A percentile compares a stretch with the other conserved stretches of the same genome.
Conservation (phyloP, 2,113 vertebrate species). For the Scartelaos histophorus region DNA sequence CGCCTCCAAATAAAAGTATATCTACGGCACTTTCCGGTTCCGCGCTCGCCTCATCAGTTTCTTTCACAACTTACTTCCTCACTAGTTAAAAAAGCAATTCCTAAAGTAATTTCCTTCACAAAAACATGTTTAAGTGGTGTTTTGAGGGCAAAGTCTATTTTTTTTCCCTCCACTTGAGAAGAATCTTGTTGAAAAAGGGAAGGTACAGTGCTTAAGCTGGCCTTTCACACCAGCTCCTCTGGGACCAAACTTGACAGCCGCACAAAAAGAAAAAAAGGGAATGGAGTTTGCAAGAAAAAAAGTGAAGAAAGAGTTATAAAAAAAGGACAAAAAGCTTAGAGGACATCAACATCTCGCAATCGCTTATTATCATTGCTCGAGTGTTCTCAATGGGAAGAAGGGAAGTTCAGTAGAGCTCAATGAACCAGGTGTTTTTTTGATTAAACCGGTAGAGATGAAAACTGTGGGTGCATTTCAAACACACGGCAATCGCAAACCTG, state of each 20-base stretch:
- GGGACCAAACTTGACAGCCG: constrained; percentile 59
- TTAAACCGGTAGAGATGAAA: constrained; percentile 43
- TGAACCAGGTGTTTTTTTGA: constrained; percentile 46
- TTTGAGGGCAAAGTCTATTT: constrained; percentile 43
- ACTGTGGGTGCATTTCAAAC: constrained; percentile 46
- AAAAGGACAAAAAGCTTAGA: constrained; percentile 14
- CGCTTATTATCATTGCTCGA: constrained; percentile 22
- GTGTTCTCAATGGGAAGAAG: constrained; percentile 18
- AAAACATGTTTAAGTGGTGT: constrained; percentile 52
- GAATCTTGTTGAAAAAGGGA: constrained; percentile 52
- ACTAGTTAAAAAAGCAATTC: constrained; percentile 64
- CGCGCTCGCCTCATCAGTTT: constrained; percentile 51
- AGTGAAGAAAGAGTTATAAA: constrained; percentile 29
- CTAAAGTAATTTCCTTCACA: constrained; percentile 61
- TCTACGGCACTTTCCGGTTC: constrained; percentile 47
- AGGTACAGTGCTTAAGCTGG: constrained; percentile 54
- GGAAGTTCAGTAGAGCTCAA: constrained; percentile 18
- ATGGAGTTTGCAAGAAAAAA: constrained; percentile 36
- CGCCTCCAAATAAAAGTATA: constrained; percentile 67
- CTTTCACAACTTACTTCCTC: constrained; percentile 58
- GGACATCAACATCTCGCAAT: constrained; percentile 11
- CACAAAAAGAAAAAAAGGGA: constrained; percentile 21
- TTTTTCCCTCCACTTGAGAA: constrained; percentile 24
- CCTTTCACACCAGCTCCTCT: constrained; percentile 63
- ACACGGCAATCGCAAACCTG: constrained; percentile 29